Conservation (phyloP, 2,797 vertebrate genomes). For the Tachyglossus aculeatus region DNA sequence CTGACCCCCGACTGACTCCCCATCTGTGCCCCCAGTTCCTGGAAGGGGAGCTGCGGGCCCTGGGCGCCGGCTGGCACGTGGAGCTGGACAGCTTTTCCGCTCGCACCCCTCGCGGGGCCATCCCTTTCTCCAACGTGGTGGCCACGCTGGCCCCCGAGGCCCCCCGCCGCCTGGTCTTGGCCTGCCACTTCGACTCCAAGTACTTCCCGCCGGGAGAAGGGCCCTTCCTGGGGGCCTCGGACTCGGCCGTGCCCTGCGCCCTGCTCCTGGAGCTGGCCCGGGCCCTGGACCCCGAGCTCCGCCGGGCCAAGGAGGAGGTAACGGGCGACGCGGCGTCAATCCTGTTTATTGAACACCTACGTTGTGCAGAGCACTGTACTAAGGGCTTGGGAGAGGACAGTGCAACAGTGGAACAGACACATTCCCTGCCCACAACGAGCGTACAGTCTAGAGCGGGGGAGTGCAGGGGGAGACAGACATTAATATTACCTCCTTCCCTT, state of each 20-base stretch:
- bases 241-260: conserved; percentile 91
- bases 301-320: conserved; percentile 79
- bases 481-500: no score
- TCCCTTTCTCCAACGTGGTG: conserved; percentile 86
- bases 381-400: no score
- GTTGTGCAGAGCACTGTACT: no score
- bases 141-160: conserved; percentile 82
- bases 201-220: conserved; percentile 67
- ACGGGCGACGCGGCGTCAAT: accelerated
- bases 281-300: conserved; percentile 80
- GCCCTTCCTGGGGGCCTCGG: conserved; percentile 88
- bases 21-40: conserved; percentile 79
- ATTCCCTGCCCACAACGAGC: no score
- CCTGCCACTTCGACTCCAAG: conserved; percentile 94
- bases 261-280: conserved; percentile 87
- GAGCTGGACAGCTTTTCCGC: conserved; percentile 84
- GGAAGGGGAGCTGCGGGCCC: conserved; percentile 67
- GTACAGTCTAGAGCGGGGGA: no score
- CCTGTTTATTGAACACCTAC: no score
- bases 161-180: conserved; percentile 79
- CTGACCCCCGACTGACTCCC: neutral
- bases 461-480: no score
- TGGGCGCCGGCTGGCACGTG: conserved; percentile 83
- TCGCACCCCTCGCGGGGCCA: conserved; percentile 77
- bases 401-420: no score